phyloP scores from a whole-genome alignment of 2,113 vertebrate genomes.

The Sciurus niger region DNA sequence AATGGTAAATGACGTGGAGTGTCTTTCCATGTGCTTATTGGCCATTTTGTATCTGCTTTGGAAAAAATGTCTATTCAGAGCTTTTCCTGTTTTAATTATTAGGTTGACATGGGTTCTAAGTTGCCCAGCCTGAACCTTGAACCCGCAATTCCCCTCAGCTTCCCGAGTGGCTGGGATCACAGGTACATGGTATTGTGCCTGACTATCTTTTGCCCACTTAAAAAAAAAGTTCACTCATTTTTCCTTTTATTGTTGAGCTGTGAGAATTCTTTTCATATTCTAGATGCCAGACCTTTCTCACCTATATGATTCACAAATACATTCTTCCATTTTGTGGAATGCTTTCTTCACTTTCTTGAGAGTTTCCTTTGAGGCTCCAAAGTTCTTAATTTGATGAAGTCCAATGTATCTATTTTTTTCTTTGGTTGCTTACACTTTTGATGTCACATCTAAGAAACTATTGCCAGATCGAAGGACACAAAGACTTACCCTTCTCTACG shows the following conservation, averaged over 20 bases:
- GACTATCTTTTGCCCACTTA: not conserved
- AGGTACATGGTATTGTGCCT: not conserved
- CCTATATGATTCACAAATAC: not conserved
- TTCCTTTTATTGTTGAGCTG: not conserved
- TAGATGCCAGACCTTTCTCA: not conserved
- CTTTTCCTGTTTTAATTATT: not conserved
- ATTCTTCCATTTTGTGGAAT: not conserved
- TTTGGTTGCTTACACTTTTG: slow-evolving; percentile 2
- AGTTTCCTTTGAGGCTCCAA: slow-evolving; percentile 26
- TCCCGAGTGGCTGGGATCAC: not conserved
- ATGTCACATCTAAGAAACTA: slow-evolving; percentile 24
- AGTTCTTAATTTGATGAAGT: not conserved
- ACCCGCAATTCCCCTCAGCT: not conserved
- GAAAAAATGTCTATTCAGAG: not conserved
- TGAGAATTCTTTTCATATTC: not conserved
- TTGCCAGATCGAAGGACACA: not conserved
- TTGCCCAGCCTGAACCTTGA: not conserved
- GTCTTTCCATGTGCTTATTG: not conserved
- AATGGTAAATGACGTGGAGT: not conserved
- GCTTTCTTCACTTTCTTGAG: not conserved
- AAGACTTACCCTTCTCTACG: not conserved
- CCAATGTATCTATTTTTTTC: not conserved
- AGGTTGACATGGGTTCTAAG: not conserved
- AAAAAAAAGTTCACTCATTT: not conserved
- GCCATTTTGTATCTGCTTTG: not conserved